Conservation (phyloP, 2,113 vertebrate species). For the Ursus arctos region DNA sequence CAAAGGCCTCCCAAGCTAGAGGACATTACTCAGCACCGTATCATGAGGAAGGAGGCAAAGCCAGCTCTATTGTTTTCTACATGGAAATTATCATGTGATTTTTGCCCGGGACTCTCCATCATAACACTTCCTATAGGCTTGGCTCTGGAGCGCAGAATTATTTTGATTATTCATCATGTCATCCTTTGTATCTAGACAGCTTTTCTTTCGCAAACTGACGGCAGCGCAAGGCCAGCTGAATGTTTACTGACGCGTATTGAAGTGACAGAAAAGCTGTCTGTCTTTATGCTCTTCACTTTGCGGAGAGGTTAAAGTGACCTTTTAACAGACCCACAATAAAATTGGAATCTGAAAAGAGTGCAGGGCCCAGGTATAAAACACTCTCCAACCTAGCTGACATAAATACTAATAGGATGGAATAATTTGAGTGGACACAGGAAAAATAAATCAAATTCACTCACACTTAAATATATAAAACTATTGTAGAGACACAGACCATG, state of each 20-base stretch:
- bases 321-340: conserved; percentile 73
- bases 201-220: conserved; percentile 49
- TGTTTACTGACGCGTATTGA: conserved; percentile 48
- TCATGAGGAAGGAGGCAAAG: conserved; percentile 53
- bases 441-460: conserved; percentile 74
- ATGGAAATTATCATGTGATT: conserved; percentile 70
- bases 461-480: conserved; percentile 70
- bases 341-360: conserved; percentile 43
- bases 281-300: conserved; percentile 60
- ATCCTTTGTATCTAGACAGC: conserved; percentile 60
- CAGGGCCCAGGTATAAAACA: conserved; percentile 67
- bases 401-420: conserved; percentile 75
- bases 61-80: conserved; percentile 46
- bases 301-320: conserved; percentile 74
- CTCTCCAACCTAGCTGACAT: conserved; percentile 46
- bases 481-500: conserved; percentile 56
- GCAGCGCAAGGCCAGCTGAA: neutral
- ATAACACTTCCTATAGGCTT: conserved; percentile 52
- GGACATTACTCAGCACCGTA: conserved; percentile 70
- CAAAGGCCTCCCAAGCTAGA: conserved; percentile 51
- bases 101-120: conserved; percentile 54
- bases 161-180: conserved; percentile 62
- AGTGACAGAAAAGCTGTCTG: conserved; percentile 48
- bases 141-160: conserved; percentile 29
- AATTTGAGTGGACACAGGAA: conserved; percentile 69